These are phyloP conservation scores for Mythimna lalbum DNA, from an alignment of 2,888 invertebrate species.

Conservation along the genomic window DNA sequence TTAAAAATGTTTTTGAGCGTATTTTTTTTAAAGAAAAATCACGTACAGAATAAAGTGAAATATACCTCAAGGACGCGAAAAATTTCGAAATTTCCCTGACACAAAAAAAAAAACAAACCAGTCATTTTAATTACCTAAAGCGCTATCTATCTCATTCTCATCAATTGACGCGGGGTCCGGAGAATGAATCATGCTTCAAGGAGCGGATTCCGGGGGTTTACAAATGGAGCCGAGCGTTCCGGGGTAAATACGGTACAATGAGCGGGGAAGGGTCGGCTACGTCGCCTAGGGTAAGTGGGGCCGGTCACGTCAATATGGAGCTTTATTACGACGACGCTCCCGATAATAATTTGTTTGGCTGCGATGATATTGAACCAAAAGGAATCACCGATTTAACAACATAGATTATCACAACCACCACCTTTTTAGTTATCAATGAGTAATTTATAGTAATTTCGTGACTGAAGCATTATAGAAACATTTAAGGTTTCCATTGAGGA, in stretches of 20 bases:
- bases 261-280: slow-evolving; percentile 87
- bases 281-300: slow-evolving; percentile 88
- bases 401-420: slow-evolving; percentile 32
- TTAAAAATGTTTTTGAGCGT: background rate
- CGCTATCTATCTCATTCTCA: slow-evolving; percentile 79
- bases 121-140: slow-evolving; percentile 57
- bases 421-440: slow-evolving; percentile 1
- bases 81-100: background rate
- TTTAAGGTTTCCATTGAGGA: slow-evolving; percentile 62
- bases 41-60: no score
- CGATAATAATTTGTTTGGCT: slow-evolving; percentile 86
- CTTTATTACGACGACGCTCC: slow-evolving; percentile 86
- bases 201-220: slow-evolving; percentile 89
- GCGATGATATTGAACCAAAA: slow-evolving; percentile 69
- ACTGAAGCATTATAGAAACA: slow-evolving; percentile 33
- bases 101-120: background rate
- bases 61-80: background rate
- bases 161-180: slow-evolving; percentile 83
- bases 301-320: slow-evolving; percentile 88
- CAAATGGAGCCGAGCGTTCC: slow-evolving; percentile 88
- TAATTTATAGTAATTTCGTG: slow-evolving; percentile 25
- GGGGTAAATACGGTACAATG: slow-evolving; percentile 89
- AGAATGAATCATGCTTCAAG: slow-evolving; percentile 90
- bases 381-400: slow-evolving; percentile 37
- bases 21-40: no score